Percentiles rank a stretch among this genome's conserved stretches.
Evolutionary conservation across 2,797 vertebrate species (phyloP).

Genomic region (Crenuchus spilurus): DNA sequence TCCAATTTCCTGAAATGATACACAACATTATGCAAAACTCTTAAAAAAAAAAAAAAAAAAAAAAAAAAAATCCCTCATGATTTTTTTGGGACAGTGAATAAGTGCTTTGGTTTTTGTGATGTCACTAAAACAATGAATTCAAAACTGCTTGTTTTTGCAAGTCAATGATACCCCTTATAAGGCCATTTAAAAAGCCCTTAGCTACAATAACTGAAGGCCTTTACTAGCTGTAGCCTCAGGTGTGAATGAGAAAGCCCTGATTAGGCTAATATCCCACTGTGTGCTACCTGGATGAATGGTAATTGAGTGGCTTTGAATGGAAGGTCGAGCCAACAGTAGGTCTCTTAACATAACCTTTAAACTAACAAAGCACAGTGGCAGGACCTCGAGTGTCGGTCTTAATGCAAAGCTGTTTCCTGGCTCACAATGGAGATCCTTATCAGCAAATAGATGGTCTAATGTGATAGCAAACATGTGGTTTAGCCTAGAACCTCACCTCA

Average conservation of each 20-base stretch:
- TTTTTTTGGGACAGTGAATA: no score
- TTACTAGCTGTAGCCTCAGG: conserved; percentile 53
- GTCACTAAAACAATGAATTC: no score
- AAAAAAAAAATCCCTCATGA: no score
- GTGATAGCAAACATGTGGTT: conserved; percentile 47
- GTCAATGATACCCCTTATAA: no score
- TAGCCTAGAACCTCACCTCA: conserved; percentile 50
- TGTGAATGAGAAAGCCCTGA: conserved; percentile 48
- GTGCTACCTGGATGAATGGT: conserved; percentile 58
- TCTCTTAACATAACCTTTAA: conserved; percentile 61
- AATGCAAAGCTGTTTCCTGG: conserved; percentile 59
- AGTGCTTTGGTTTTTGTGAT: no score
- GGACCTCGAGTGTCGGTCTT: conserved; percentile 50
- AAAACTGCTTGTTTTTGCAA: no score
- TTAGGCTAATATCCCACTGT: conserved; percentile 64
- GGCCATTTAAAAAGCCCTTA: conserved; percentile 38
- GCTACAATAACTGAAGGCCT: conserved; percentile 52
- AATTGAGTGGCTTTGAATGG: conserved; percentile 58
- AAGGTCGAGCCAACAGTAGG: conserved; percentile 48
- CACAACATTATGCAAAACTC: no score
- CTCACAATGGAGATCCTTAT: conserved; percentile 63
- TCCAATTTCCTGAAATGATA: no score
- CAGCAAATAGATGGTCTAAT: conserved; percentile 57
- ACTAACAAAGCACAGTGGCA: conserved; percentile 58
- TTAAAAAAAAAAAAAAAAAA: no score